Evolutionary conservation across 2,113 vertebrate species (phyloP).

Genomic region (Datnioides undecimradiatus): DNA sequence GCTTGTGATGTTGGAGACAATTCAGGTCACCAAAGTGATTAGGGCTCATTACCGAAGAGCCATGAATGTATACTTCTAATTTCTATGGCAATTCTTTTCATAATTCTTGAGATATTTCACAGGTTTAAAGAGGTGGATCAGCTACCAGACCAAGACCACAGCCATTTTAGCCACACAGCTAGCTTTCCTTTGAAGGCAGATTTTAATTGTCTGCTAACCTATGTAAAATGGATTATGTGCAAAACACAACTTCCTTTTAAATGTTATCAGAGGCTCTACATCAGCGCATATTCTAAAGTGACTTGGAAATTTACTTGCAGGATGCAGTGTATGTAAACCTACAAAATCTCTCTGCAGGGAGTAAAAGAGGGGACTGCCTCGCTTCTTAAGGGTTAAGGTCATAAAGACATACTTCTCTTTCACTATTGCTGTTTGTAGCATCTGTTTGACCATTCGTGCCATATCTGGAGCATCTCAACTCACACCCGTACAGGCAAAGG

Average conservation of each 20-base stretch:
- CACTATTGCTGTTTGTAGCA: background rate
- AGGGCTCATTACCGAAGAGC: too few species aligned
- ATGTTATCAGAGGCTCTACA: background rate
- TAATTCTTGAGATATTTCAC: too few species aligned
- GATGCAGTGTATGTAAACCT: background rate
- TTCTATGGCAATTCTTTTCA: too few species aligned
- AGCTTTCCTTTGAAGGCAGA: too few species aligned
- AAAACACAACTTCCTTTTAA: background rate
- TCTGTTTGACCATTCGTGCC: background rate
- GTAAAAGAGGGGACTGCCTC: background rate
- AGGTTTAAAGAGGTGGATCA: too few species aligned
- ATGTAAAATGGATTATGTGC: too few species aligned
- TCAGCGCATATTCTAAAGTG: background rate
- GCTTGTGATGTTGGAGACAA: too few species aligned
- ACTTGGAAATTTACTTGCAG: background rate
- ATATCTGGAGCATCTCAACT: slow-evolving; percentile 15
- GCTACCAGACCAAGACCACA: too few species aligned
- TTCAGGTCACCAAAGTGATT: too few species aligned
- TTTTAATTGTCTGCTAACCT: too few species aligned
- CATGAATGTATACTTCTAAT: too few species aligned
- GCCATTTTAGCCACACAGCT: too few species aligned
- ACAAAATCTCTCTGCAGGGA: background rate
- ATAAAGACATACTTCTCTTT: background rate
- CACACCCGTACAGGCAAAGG: background rate
- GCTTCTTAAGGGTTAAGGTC: background rate